Percentiles rank a stretch among this genome's conserved stretches.
Conservation (phyloP, 2,888 invertebrate genomes). For the Epirrhoe alternata region DNA sequence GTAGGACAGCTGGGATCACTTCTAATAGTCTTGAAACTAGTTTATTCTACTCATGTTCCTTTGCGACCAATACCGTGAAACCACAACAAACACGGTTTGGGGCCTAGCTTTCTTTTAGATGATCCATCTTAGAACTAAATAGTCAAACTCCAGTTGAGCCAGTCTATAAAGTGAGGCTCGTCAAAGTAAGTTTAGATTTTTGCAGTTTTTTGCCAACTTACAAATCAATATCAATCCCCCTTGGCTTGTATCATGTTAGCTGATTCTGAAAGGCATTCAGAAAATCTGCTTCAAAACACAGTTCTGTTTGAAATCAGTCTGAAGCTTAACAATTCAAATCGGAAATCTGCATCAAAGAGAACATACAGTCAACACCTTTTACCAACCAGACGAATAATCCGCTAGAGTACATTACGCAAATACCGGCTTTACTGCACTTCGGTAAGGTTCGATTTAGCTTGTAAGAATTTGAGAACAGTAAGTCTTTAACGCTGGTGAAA, state of each 20-base stretch:
- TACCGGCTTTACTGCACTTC: conserved; percentile 7
- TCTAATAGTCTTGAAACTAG: too few species aligned
- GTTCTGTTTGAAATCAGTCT: neutral
- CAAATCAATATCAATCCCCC: neutral
- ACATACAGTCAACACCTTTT: conserved; percentile 35
- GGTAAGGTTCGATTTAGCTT: conserved; percentile 18
- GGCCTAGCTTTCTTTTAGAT: too few species aligned
- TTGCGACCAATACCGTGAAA: too few species aligned
- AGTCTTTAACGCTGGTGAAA: conserved; percentile 16
- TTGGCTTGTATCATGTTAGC: neutral
- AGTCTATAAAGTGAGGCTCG: too few species aligned
- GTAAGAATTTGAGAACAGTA: conserved; percentile 1
- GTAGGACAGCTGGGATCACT: too few species aligned
- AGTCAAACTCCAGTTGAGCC: too few species aligned
- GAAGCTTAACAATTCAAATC: conserved; percentile 32
- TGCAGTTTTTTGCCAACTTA: neutral
- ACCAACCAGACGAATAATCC: conserved; percentile 31
- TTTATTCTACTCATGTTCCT: too few species aligned
- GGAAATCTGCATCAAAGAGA: conserved; percentile 34
- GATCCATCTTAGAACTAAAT: too few species aligned
- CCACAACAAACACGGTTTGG: too few species aligned
- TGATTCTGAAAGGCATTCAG: neutral
- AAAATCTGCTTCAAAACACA: conserved; percentile 5
- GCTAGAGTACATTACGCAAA: conserved; percentile 3
- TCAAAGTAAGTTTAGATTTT: too few species aligned